phyloP scores from a whole-genome alignment of 2,888 invertebrate genomes.

The Lordiphosa fenestrarum region DNA sequence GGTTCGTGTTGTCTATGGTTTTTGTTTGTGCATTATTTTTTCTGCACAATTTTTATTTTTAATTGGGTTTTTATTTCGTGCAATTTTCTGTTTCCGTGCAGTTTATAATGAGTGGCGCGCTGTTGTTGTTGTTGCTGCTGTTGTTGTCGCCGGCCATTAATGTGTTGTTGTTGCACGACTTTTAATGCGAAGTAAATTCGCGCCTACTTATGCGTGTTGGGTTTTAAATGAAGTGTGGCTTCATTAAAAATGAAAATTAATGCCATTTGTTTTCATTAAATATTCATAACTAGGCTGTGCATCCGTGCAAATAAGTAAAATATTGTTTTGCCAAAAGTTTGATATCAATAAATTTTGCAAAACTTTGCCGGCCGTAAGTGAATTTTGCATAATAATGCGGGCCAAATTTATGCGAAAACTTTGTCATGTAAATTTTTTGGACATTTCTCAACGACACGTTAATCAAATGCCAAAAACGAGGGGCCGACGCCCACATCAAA shows the following conservation, averaged over 20 bases:
- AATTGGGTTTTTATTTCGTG: slow-evolving; percentile 8
- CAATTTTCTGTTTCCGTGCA: slow-evolving; percentile 56
- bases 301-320: slow-evolving; percentile 14
- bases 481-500: not conserved
- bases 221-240: slow-evolving; percentile 59
- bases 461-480: slow-evolving; percentile 43
- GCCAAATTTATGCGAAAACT: slow-evolving; percentile 37
- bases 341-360: no score
- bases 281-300: slow-evolving; percentile 41
- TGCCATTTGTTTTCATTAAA: slow-evolving; percentile 55
- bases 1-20: slow-evolving; percentile 45
- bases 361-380: no score
- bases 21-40: slow-evolving; percentile 30
- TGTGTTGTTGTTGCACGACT: slow-evolving; percentile 9
- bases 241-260: slow-evolving; percentile 69
- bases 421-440: slow-evolving; percentile 52
- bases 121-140: not conserved
- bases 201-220: slow-evolving; percentile 12
- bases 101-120: slow-evolving; percentile 47
- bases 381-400: not conserved
- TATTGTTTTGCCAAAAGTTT: not conserved
- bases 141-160: slow-evolving; percentile 1
- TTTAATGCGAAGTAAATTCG: slow-evolving; percentile 27
- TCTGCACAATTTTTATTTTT: slow-evolving; percentile 11
- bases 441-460: slow-evolving; percentile 38